Percentiles rank a stretch among this genome's conserved stretches.
Conservation (phyloP, 2,888 invertebrate genomes). For the Saturnia pavonia region DNA sequence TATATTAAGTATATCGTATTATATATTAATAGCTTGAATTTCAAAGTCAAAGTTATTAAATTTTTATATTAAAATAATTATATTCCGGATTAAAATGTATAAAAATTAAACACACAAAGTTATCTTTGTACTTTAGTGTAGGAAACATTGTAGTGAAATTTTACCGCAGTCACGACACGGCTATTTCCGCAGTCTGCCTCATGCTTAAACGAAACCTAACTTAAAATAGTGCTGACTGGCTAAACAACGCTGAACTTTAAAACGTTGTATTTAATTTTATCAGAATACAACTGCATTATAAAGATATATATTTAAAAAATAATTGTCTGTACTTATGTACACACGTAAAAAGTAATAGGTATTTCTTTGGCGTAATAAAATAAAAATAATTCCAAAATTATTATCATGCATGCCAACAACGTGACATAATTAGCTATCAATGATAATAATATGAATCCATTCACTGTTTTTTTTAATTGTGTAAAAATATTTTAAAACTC, state of each 20-base stretch:
- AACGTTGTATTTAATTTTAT: not conserved
- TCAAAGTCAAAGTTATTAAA: not conserved
- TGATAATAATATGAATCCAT: too few species aligned
- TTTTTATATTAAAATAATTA: not conserved
- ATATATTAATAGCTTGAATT: not conserved
- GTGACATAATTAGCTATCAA: too few species aligned
- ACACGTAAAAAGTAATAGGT: too few species aligned
- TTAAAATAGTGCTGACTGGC: slow-evolving; percentile 3
- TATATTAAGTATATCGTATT: too few species aligned
- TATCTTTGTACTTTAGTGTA: slow-evolving; percentile 6
- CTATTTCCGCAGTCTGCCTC: slow-evolving; percentile 6
- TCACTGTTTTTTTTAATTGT: too few species aligned
- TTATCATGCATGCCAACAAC: too few species aligned
- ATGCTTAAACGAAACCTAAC: not conserved
- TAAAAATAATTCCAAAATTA: too few species aligned
- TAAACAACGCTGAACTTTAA: slow-evolving; percentile 4
- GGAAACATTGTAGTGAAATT: slow-evolving; percentile 5
- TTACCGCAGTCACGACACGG: slow-evolving; percentile 10
- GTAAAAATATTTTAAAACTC: too few species aligned
- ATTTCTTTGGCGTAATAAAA: too few species aligned
- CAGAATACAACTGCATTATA: not conserved
- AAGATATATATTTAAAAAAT: not conserved
- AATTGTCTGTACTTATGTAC: too few species aligned
- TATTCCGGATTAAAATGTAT: not conserved
- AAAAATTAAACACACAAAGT: not conserved